Evolutionary conservation across 2,797 vertebrate species (phyloP).

Genomic region (Paratrypauchen microcephalus): DNA sequence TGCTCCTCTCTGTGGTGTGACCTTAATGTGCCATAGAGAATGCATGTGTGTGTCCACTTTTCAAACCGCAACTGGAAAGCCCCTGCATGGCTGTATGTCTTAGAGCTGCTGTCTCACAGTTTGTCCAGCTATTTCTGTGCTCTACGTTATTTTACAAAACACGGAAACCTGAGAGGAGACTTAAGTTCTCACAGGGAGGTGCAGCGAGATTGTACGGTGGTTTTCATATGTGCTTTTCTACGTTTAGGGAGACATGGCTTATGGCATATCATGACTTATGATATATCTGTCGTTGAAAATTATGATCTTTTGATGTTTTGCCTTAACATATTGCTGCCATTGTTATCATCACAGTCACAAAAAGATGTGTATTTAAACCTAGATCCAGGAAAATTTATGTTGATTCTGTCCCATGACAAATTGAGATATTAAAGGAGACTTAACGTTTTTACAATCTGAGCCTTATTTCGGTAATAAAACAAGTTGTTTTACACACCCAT

Average conservation of each 20-base stretch:
- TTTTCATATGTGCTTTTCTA: slow-evolving; percentile 11
- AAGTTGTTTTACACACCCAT: too few species aligned
- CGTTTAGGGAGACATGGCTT: slow-evolving; percentile 15
- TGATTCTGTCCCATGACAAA: too few species aligned
- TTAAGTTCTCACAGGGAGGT: slow-evolving; percentile 35
- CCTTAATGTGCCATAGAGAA: slow-evolving; percentile 42
- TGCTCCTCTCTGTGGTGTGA: slow-evolving; percentile 52
- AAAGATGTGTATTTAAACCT: background rate
- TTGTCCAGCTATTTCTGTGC: slow-evolving; percentile 62
- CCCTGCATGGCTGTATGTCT: slow-evolving; percentile 55
- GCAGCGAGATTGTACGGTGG: slow-evolving; percentile 30
- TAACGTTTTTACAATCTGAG: too few species aligned
- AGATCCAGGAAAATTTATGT: too few species aligned
- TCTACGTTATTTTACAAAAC: slow-evolving; percentile 34
- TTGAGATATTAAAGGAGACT: too few species aligned
- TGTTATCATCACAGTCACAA: background rate
- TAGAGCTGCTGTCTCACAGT: slow-evolving; percentile 64
- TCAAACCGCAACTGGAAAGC: slow-evolving; percentile 66
- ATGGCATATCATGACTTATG: background rate
- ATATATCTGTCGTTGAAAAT: background rate
- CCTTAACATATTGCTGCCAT: background rate
- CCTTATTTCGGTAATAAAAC: too few species aligned
- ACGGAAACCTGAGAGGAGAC: slow-evolving; percentile 39
- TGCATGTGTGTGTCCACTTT: slow-evolving; percentile 42
- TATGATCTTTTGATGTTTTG: background rate